Base-by-base conservation (phyloP, 2,888 invertebrate genomes). In the Pseudococcus viburni region DNA sequence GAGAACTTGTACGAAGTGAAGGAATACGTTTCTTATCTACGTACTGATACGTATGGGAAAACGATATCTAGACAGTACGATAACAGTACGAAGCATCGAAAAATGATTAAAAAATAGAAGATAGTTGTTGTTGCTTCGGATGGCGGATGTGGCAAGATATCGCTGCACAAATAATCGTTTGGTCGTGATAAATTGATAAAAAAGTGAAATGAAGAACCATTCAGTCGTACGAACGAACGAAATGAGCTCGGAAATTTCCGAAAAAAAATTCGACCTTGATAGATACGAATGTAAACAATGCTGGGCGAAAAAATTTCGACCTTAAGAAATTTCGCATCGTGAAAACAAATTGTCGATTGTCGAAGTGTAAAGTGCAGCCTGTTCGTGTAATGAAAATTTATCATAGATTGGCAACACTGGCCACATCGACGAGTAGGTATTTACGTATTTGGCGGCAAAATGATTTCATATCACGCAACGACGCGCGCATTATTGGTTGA, bases 401-500 rank as follows among this genome's bases (percentile, higher is more conserved):
- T 15, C 26, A 7, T 33, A 80, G 26, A 73, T 80, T 80, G 80
- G 80, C 46, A 80, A 80, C 80, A 80, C 42, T 80, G 80, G 7
- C n/a, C 46, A 17, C 80, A 80, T 80, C 42, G 80, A 80, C 80
- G 80, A 42, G 42, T 59, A 59, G 19, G 59, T 80, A 80, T 80
- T 80, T 80, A 80, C 80, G 80, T 80, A 80, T 80, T 80, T 80
- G 80, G 80, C 80, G 80, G 80, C 80, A 80, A 80, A 80, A 80
- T 80, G 80, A 80, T 80, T 80, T 80, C 80, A 80, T 80, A 80
- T 80, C 80, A 80, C 80, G 80, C 80, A 80, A 80, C 80, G 80
- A 80, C 80, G 80, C 80, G 80, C 80, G 80, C 80, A 80, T 80
- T 80, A 80, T 84, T 84, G 84, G 85, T 85, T 85, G 85, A 85